A percentile compares a stretch with the other conserved stretches of the same genome.
phyloP scores from a whole-genome alignment of 1,140 invertebrate species.

The Oedothorax gibbosus region DNA sequence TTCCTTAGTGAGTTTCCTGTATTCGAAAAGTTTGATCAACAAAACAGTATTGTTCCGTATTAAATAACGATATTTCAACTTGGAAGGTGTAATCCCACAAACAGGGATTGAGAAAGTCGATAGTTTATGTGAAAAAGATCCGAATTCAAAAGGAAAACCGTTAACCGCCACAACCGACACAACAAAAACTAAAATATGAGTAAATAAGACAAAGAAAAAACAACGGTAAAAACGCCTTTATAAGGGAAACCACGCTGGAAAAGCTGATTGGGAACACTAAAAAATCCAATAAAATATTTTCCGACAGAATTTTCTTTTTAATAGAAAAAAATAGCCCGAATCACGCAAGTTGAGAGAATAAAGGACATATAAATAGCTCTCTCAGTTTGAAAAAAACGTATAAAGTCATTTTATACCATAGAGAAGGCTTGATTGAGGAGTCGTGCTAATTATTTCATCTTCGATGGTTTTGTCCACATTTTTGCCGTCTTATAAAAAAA shows the following conservation, averaged over 20 bases:
- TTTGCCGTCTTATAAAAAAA: too few species aligned
- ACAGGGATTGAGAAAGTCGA: constrained; percentile 25
- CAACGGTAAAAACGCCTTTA: background rate
- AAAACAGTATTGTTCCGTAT: background rate
- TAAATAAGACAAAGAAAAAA: background rate
- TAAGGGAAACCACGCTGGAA: constrained; percentile 24
- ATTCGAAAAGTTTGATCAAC: background rate
- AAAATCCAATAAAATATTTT: constrained; percentile 48
- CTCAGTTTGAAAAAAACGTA: too few species aligned
- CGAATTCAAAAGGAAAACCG: constrained; percentile 15
- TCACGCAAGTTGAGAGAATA: background rate
- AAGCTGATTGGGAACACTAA: constrained; percentile 26
- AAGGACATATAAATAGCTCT: background rate
- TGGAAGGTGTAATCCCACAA: background rate
- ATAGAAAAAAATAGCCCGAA: constrained; percentile 33
- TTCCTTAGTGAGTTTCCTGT: too few species aligned
- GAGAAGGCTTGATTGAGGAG: too few species aligned
- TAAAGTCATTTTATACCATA: too few species aligned
- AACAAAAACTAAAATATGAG: background rate
- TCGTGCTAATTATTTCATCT: too few species aligned
- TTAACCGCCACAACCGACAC: constrained; percentile 11
- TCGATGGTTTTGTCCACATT: too few species aligned
- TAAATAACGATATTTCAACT: constrained; percentile 37
- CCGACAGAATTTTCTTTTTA: constrained; percentile 38
- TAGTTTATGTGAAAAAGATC: background rate